A percentile compares a stretch with the other conserved stretches of the same genome.
Conservation (phyloP, 2,113 vertebrate species). For the Theropithecus gelada region DNA sequence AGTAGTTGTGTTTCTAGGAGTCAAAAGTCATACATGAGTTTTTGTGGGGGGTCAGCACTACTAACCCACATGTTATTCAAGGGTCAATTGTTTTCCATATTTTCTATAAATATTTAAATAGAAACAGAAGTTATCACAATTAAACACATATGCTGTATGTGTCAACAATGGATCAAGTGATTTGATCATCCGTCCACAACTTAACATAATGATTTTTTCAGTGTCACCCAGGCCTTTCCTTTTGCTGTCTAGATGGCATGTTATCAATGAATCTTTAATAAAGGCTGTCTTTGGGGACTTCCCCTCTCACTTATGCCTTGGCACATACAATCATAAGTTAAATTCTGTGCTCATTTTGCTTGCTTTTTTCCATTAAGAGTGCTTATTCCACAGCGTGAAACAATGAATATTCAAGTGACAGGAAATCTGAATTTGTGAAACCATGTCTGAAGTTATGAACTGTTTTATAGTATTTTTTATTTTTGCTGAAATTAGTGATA, state of each 20-base stretch:
- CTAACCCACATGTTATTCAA: background rate
- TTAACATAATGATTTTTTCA: background rate
- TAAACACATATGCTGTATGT: background rate
- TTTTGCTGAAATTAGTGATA: constrained; percentile 2
- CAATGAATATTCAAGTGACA: background rate
- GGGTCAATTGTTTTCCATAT: background rate
- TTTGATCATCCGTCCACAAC: background rate
- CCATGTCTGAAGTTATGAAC: background rate
- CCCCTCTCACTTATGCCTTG: background rate
- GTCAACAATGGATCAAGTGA: background rate
- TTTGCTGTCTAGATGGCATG: background rate
- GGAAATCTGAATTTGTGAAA: background rate
- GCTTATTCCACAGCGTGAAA: background rate
- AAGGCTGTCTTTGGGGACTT: background rate
- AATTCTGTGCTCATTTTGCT: background rate
- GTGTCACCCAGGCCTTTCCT: background rate
- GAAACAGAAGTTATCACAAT: background rate
- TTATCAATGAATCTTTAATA: background rate
- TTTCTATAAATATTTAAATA: background rate
- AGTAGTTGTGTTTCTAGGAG: background rate
- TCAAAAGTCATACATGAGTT: background rate
- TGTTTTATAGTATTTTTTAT: background rate
- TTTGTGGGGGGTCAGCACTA: background rate
- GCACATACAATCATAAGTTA: background rate
- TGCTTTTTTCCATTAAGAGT: background rate